Conservation (phyloP, 2,888 invertebrate species). For the Drosophila niveifrons region DNA sequence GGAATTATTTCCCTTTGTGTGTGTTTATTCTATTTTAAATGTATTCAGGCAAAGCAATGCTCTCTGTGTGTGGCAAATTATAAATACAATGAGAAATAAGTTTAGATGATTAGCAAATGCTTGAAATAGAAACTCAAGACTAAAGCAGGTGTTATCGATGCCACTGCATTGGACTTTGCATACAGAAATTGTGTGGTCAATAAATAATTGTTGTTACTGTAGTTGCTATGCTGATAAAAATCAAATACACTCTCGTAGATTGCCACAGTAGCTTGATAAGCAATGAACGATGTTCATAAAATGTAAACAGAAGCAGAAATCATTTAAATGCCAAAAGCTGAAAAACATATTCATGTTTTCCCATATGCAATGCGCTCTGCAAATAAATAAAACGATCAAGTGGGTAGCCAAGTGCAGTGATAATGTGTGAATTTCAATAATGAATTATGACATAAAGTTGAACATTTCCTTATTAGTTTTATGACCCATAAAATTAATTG, state of each 20-base stretch:
- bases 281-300: conserved; percentile 7
- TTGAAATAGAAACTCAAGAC: conserved; percentile 15
- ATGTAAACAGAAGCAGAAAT: conserved; percentile 7
- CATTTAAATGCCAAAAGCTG: conserved; percentile 11
- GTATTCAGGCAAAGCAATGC: background rate
- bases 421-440: background rate
- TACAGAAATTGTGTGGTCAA: conserved; percentile 12
- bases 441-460: background rate
- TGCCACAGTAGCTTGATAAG: conserved; percentile 9
- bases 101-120: conserved; percentile 13
- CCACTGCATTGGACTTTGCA: conserved; percentile 39
- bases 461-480: too few relatives aligned
- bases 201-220: conserved; percentile 25
- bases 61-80: background rate
- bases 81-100: background rate
- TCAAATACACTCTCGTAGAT: conserved; percentile 20
- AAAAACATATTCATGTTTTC: conserved; percentile 17
- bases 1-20: background rate
- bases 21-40: background rate
- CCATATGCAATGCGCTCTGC: conserved; percentile 8
- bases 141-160: conserved; percentile 31
- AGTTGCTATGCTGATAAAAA: conserved; percentile 23
- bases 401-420: background rate
- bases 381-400: background rate
- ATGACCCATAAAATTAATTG: too few relatives aligned